Percentiles rank a stretch among this genome's conserved stretches.
These are phyloP conservation scores for Gymnarchus niloticus DNA, from an alignment of 2,113 vertebrate species.

Conservation along the genomic window DNA sequence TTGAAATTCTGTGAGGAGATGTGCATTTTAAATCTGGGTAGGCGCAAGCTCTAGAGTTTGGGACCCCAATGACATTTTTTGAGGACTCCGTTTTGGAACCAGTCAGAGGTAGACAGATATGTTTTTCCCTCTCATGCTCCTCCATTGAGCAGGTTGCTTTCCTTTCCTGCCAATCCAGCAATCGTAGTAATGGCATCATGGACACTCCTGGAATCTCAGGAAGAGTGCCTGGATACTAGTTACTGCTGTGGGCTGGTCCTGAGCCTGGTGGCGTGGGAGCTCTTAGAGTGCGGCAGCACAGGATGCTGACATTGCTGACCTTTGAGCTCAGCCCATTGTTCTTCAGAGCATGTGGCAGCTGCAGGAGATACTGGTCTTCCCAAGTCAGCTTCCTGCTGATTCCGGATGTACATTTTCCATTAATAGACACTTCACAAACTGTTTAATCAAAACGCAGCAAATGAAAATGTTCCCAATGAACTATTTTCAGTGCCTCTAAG, in stretches of 20 bases:
- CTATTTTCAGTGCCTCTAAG: too few species aligned
- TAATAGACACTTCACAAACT: constrained; percentile 8
- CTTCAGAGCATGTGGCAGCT: not conserved
- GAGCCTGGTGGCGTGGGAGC: not conserved
- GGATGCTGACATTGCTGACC: constrained; percentile 12
- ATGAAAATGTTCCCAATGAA: not conserved
- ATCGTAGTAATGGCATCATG: not conserved
- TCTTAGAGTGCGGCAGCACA: not conserved
- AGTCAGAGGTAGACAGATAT: not conserved
- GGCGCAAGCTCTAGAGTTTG: not conserved
- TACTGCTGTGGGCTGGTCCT: not conserved
- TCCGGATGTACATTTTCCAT: constrained; percentile 12
- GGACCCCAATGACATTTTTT: not conserved
- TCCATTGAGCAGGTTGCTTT: not conserved
- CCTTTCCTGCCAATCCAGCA: not conserved
- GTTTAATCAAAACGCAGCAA: not conserved
- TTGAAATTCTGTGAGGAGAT: not conserved
- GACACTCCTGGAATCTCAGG: not conserved
- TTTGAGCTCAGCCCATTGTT: constrained; percentile 14
- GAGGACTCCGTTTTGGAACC: not conserved
- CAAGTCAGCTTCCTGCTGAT: not conserved
- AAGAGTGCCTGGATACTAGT: not conserved
- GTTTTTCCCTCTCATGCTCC: not conserved
- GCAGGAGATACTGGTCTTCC: not conserved
- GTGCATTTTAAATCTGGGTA: not conserved